Evolutionary conservation across 2,113 vertebrate species (phyloP), one percentile per base, ranked within the genome.

Genomic region (Xiphophorus hellerii): DNA sequence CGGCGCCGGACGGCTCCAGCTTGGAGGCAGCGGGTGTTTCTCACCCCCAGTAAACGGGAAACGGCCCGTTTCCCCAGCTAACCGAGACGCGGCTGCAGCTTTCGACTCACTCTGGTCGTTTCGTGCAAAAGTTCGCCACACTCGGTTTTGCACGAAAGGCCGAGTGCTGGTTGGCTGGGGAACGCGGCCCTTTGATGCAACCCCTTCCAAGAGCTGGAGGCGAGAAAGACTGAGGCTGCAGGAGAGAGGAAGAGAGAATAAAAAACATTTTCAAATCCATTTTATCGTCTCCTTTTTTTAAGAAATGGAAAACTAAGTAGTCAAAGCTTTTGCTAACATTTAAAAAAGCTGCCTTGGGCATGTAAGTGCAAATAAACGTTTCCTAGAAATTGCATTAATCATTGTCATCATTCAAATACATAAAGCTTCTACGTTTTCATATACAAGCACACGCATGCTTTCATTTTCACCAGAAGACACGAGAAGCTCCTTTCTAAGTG

Each of bases 151-250:
- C 93, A 78, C 22, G 86, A 92, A 93, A 76, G 81, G 76, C 76
- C 81, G 89, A 94, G 92, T 85, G 92, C 78, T 85, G 92, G 93
- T 94, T 94, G 90, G 93, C 75, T 90, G 90, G 90, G 93, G 93
- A 95, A 94, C 93, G 29, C 89, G 88, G 92, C 94, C 92, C 92
- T 92, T 92, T 95, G 94, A 95, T 95, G 94, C 94, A 95, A 89
- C 94, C 92, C 93, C 81, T 86, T 73, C 20, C 62, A 58, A 25
- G 12, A 74, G 87, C 92, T 91, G 92, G 89, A 91, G 91, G 77
- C 88, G 94, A 95, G 94, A 95, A 94, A 93, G 91, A 78, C 87
- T 80, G 87, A 81, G 42, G 82, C 29, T 31, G 78, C 62, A 67
- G 82, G 83, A 88, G 81, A 88, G 88, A 92, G 88, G 82, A 89